Evolutionary conservation across 2,888 invertebrate species (phyloP), one percentile per base, ranked within the genome.

Genomic region (Nyleta sp.): DNA sequence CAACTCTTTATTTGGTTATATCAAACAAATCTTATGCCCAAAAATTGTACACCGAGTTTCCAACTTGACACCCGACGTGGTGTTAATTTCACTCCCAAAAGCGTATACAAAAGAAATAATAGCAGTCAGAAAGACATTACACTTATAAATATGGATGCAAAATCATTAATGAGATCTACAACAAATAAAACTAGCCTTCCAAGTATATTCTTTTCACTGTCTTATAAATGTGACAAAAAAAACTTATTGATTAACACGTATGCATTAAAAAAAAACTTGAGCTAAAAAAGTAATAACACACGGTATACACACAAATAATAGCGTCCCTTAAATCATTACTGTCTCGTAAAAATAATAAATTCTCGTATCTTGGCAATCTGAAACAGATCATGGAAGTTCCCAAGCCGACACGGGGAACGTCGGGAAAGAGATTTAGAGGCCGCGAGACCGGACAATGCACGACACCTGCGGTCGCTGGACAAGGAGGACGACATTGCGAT

Each of bases 361-460:
- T 74, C 75, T 73, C 81, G 78, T 83, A 83, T 80, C 84, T 80
- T 77, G 50, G 78, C 80, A 81, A 80, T 80, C 80, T 80, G 77
- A 78, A 81, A 85, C 84, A 85, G 83, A 86, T 84, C 85, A 85
- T 83, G 83, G 72, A 81, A 83, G 83, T 84, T 81, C 81, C 83
- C 85, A 80, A 76, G 78, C 83, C 73, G 82, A 81, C 83, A 80
- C 78, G 75, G 80, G 81, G 83, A 83, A 86, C 83, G 87, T 84
- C 86, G 83, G 84, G 83, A 82, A 82, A 81, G 84, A 86, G 88
- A 88, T 88, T 88, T 88, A 88, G 85, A 87, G 85, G 83, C 87
- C 85, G 86, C 85, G 84, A 85, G 83, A 81, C 82, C 81, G 86
- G 86, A 87, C 88, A 88, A 88, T 88, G 87, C 87, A 85, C 86